Conservation (phyloP, 2,888 invertebrate species). For the Drosophila buzzatii region DNA sequence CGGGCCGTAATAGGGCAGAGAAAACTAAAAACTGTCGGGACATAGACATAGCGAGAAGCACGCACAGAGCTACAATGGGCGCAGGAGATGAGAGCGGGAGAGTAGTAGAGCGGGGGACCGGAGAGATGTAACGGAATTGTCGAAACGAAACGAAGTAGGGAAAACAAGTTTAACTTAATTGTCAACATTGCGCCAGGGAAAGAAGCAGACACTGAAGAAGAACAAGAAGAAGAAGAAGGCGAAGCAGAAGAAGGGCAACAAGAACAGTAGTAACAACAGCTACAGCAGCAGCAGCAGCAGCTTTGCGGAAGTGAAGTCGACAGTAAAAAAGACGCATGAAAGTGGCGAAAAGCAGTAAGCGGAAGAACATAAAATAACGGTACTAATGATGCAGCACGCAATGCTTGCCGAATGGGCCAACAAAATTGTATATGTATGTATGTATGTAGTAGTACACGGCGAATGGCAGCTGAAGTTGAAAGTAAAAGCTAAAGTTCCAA, state of each 20-base stretch:
- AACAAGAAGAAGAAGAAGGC: conserved; percentile 6
- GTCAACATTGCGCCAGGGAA: conserved; percentile 71
- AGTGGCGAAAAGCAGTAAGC: conserved; percentile 61
- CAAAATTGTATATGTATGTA: neutral
- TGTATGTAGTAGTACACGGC: neutral
- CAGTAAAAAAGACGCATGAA: conserved; percentile 55
- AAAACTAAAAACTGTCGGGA: conserved; percentile 29
- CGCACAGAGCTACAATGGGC: conserved; percentile 9
- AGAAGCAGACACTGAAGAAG: conserved; percentile 20
- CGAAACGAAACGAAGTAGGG: conserved; percentile 75
- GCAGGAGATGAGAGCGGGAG: neutral
- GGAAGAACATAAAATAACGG: conserved; percentile 74
- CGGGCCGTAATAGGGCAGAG: neutral
- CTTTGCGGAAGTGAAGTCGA: conserved; percentile 42
- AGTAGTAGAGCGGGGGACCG: neutral
- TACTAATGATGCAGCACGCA: conserved; percentile 74
- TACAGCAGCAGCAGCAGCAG: conserved; percentile 10
- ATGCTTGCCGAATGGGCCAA: conserved; percentile 21
- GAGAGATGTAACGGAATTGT: conserved; percentile 47
- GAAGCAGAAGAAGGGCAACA: conserved; percentile 26
- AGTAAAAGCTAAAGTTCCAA: conserved; percentile 19
- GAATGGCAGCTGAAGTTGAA: conserved; percentile 22
- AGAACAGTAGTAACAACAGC: conserved; percentile 5
- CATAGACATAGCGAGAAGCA: conserved; percentile 19
- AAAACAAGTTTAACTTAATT: conserved; percentile 80